phyloP scores from a whole-genome alignment of 2,888 invertebrate genomes.

The Scotopteryx bipunctaria region DNA sequence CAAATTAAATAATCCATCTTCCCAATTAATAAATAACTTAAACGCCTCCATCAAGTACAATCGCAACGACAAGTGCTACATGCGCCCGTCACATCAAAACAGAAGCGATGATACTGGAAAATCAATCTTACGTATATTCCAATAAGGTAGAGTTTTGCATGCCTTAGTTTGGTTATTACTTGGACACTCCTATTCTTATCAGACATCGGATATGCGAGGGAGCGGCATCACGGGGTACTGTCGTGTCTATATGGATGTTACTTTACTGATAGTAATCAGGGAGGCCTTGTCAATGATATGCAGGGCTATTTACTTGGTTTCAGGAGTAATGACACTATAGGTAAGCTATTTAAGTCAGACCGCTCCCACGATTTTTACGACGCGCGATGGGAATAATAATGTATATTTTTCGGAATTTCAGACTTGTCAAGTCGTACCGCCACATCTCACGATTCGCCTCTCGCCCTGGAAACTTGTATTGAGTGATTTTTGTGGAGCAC shows the following conservation, averaged over 20 bases:
- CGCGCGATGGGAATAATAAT: too few species aligned
- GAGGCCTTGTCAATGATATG: constrained; percentile 18
- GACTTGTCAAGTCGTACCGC: too few species aligned
- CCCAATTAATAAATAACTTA: constrained; percentile 12
- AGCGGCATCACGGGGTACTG: constrained; percentile 37
- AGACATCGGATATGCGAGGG: constrained; percentile 47
- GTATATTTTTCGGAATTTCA: too few species aligned
- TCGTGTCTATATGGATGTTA: constrained; percentile 36
- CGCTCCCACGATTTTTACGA: too few species aligned
- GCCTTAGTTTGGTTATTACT: constrained; percentile 36
- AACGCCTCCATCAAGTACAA: constrained; percentile 35
- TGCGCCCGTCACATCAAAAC: constrained; percentile 28
- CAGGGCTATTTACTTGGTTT: not conserved
- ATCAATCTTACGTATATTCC: constrained; percentile 7
- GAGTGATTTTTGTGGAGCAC: too few species aligned
- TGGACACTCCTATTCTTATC: constrained; percentile 52
- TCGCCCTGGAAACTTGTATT: not conserved
- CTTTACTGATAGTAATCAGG: constrained; percentile 21
- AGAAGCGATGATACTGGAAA: constrained; percentile 11
- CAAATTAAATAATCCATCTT: constrained; percentile 2
- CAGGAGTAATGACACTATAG: not conserved
- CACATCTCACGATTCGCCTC: too few species aligned
- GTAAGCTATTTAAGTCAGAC: too few species aligned
- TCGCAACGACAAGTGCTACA: constrained; percentile 39
- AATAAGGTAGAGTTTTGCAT: constrained; percentile 24